Percentiles rank a stretch among this genome's conserved stretches.
phyloP scores from a whole-genome alignment of 2,797 vertebrate species.

The Gymnothorax javanicus region DNA sequence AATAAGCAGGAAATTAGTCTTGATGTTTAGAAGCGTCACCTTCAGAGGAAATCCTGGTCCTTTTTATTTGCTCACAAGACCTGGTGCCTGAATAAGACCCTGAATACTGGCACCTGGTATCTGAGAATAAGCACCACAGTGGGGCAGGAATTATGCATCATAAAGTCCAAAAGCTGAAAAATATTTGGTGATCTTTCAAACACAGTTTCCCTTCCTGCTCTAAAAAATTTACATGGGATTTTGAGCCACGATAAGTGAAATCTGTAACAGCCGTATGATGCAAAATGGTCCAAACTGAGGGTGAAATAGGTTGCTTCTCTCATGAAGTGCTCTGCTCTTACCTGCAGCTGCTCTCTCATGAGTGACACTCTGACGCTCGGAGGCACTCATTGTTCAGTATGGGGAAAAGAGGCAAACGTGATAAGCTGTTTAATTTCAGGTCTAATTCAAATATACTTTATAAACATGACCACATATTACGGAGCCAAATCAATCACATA shows the following conservation, averaged over 20 bases:
- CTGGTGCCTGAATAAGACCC: not conserved
- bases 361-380: not conserved
- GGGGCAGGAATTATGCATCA: not conserved
- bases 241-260: not conserved
- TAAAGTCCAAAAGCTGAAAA: not conserved
- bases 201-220: not conserved
- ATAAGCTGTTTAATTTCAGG: not conserved
- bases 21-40: no score
- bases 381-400: not conserved
- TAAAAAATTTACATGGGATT: not conserved
- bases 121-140: not conserved
- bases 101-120: not conserved
- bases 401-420: not conserved
- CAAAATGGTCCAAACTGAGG: not conserved
- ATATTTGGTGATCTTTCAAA: not conserved
- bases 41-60: no score
- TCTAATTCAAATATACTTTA: not conserved
- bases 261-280: not conserved
- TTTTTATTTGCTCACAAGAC: not conserved
- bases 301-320: not conserved
- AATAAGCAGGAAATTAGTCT: not conserved
- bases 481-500: not conserved
- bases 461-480: conserved; percentile 1
- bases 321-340: not conserved
- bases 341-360: not conserved